Evolutionary conservation across 2,113 vertebrate species (phyloP).

Genomic region (Dipodomys spectabilis): DNA sequence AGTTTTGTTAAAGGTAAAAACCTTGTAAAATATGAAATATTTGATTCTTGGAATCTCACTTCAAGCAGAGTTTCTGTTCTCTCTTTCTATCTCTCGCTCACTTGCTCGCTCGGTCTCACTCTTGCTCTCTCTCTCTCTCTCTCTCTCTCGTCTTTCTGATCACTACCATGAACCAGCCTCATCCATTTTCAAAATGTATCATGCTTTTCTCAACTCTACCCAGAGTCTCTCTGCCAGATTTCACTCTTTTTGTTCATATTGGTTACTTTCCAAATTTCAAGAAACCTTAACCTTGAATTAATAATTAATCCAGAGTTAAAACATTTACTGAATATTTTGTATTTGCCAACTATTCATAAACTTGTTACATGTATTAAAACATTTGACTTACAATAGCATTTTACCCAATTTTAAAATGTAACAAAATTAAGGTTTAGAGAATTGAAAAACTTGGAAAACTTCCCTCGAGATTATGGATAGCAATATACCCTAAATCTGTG

Average conservation of each 20-base stretch:
- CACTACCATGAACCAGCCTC: neutral
- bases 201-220: neutral
- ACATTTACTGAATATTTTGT: conserved; percentile 16
- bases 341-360: neutral
- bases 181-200: neutral
- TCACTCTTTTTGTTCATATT: neutral
- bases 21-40: neutral
- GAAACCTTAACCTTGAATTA: neutral
- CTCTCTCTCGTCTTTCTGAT: neutral
- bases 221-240: neutral
- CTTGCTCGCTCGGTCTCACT: too few relatives aligned
- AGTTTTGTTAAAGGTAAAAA: neutral
- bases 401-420: conserved; percentile 40
- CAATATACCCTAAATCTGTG: neutral
- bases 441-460: neutral
- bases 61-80: neutral
- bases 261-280: conserved; percentile 25
- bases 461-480: neutral
- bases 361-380: conserved; percentile 5
- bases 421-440: conserved; percentile 27
- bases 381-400: neutral
- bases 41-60: neutral
- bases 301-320: conserved; percentile 29
- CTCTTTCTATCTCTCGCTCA: neutral
- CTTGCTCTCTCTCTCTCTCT: too few relatives aligned